A percentile compares a stretch with the other conserved stretches of the same genome.
Conservation (phyloP, 2,888 invertebrate genomes). For the Lepidocyrtinus sp. region DNA sequence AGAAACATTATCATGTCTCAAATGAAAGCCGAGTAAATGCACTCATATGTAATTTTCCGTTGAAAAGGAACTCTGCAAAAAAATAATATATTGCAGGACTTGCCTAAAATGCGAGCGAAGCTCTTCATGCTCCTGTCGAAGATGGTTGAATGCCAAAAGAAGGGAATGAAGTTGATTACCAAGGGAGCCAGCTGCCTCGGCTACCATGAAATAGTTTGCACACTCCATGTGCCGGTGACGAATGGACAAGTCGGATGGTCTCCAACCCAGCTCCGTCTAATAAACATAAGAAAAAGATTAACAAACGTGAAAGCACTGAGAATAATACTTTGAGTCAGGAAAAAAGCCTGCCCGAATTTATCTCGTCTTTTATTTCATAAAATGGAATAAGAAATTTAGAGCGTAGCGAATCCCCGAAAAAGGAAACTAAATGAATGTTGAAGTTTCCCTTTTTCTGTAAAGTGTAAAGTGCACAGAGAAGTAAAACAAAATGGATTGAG, state of each 20-base stretch:
- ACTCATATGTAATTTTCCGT: slow-evolving; percentile 6
- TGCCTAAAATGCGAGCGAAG: slow-evolving; percentile 67
- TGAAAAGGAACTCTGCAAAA: not conserved
- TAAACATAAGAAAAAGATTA: slow-evolving; percentile 50
- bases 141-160: slow-evolving; percentile 57
- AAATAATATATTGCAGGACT: not conserved
- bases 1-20: slow-evolving; percentile 11
- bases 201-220: slow-evolving; percentile 68
- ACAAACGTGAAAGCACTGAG: too few relatives aligned
- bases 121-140: slow-evolving; percentile 65
- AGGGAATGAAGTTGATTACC: slow-evolving; percentile 63
- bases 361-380: too few relatives aligned
- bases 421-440: too few relatives aligned
- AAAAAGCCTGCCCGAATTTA: too few relatives aligned
- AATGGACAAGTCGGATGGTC: slow-evolving; percentile 67
- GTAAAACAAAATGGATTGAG: too few relatives aligned
- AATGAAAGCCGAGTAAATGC: slow-evolving; percentile 1
- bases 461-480: too few relatives aligned
- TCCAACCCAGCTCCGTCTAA: slow-evolving; percentile 68
- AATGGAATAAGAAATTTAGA: too few relatives aligned
- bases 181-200: slow-evolving; percentile 67
- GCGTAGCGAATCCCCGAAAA: too few relatives aligned
- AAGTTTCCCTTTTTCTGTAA: too few relatives aligned
- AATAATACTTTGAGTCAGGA: not conserved
- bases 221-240: slow-evolving; percentile 67